Evolutionary conservation across 2,888 invertebrate genomes (phyloP).

Genomic region (Ormyrus pomaceus): DNA sequence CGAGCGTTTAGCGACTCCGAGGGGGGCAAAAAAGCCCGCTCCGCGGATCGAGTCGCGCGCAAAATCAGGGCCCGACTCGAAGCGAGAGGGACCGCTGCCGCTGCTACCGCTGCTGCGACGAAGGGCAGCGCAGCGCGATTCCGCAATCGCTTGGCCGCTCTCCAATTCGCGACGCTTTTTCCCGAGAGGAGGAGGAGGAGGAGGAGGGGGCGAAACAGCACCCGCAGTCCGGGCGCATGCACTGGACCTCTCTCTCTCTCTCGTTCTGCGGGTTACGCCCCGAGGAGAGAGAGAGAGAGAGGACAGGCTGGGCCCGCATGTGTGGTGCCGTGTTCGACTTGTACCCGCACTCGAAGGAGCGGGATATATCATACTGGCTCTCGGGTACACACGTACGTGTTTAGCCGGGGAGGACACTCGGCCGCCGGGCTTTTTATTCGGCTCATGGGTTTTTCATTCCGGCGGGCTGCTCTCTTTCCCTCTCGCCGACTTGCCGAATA

Average conservation of each 20-base stretch:
- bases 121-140: slow-evolving; percentile 60
- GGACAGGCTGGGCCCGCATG: neutral
- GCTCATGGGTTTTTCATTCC: no score
- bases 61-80: neutral
- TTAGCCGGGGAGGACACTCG: no score
- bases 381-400: no score
- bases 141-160: slow-evolving; percentile 71
- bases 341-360: slow-evolving; percentile 17
- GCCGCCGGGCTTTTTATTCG: no score
- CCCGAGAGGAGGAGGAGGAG: slow-evolving; percentile 41
- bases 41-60: neutral
- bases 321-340: slow-evolving; percentile 4
- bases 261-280: slow-evolving; percentile 37
- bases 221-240: slow-evolving; percentile 20
- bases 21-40: neutral
- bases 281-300: slow-evolving; percentile 1
- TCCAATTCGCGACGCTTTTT: slow-evolving; percentile 71
- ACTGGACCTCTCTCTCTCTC: neutral
- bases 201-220: slow-evolving; percentile 60
- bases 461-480: no score
- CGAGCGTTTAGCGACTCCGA: neutral
- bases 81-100: neutral
- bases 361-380: slow-evolving; percentile 17
- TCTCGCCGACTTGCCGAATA: no score
- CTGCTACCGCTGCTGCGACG: no score